Base-by-base conservation (phyloP, 2,888 invertebrate species). In the Tachina fera region DNA sequence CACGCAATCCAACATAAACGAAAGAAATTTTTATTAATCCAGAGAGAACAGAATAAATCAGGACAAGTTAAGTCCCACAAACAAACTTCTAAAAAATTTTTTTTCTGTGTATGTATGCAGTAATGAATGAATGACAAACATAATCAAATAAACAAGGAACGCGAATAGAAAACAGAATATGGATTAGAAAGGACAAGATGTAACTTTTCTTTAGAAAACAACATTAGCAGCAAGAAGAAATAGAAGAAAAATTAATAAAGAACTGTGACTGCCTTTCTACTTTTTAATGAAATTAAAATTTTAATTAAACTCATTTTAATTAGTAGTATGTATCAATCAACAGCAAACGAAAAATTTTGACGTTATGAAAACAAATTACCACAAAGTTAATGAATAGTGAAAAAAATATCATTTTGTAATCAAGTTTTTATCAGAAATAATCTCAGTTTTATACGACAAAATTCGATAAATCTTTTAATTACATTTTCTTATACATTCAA, bases 21-120 rank as follows among this genome's bases (percentile, higher is more conserved):
- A 61, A 63, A 53, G 16, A 61, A 70, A 43, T 53, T 61, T 60
- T 47, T 60, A 49, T 77, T 41, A 68, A 22, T 5, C 31, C 43
- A 53, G 11, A 16, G 16, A 53, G 56, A 16, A 8, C 39, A 60
- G 39, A 49, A 74, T 19, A n/a, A 53, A 31, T 43, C 43, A 71
- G 8, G 16, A 39, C 31, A 39, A 61, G 9, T 19, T 41, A 19
- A 56, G 43, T 1, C 0, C 19, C 19, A 53, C 11, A 19, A 19
- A 39, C 5, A 67, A n/a, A 56, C 9, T 39, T 0, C 45, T 31
- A 67, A 58, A 19, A 19, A 74, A 16, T 41, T 60, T 31, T 39
- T 60, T 9, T 41, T 31, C 5, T 60, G 14, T 41, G 22, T 60
- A 19, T 39, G 10, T 8, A 5, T n/a, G 11, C 31, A 45, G 61